Conservation (phyloP, 64 coral and sea anemone genomes). For the Pachyseris speciosa region DNA sequence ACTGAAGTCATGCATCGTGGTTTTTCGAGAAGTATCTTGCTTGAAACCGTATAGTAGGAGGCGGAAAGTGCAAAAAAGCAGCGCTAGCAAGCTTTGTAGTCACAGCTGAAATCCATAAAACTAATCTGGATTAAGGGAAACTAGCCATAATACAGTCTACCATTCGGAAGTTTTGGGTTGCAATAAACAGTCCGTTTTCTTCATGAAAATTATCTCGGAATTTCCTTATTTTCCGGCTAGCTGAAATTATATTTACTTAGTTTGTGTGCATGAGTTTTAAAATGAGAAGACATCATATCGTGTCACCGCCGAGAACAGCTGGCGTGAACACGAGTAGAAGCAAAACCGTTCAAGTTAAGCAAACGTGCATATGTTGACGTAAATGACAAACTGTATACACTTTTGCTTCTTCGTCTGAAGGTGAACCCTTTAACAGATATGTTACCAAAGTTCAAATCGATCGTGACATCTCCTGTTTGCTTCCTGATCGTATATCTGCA, state of each 20-base stretch:
- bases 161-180: not conserved
- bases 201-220: conserved; percentile 2
- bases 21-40: too few species aligned
- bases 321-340: not conserved
- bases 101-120: too few species aligned
- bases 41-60: too few species aligned
- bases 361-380: not conserved
- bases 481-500: too few species aligned
- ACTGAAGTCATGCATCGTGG: too few species aligned
- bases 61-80: too few species aligned
- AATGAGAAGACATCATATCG: not conserved
- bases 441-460: too few species aligned
- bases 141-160: not conserved
- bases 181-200: not conserved
- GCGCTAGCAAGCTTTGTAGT: too few species aligned
- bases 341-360: not conserved
- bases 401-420: conserved; percentile 8
- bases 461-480: too few species aligned
- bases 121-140: too few species aligned
- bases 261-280: not conserved
- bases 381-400: not conserved
- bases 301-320: not conserved
- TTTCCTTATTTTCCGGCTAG: not conserved
- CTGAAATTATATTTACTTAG: conserved; percentile 17
- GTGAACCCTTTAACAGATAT: too few species aligned